These are phyloP conservation scores for Barypeithes pellucidus DNA, from an alignment of 2,888 invertebrate genomes.

Conservation along the genomic window DNA sequence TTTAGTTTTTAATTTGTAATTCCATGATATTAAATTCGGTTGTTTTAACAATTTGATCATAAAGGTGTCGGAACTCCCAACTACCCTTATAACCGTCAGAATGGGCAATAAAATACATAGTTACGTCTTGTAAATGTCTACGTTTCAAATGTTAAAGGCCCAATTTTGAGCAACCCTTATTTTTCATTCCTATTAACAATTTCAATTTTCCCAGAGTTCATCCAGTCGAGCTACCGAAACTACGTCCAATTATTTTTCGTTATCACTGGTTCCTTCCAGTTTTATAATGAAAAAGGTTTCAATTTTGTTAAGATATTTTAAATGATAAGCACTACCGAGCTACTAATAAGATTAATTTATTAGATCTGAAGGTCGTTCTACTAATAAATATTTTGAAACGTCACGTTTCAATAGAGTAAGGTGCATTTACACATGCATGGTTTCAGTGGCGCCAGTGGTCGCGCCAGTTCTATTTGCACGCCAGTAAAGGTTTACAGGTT, in stretches of 20 bases:
- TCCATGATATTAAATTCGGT: neutral
- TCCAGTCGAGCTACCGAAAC: conserved; percentile 6
- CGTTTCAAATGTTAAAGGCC: conserved; percentile 8
- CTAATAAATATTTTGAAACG: no score
- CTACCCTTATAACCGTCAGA: conserved; percentile 2
- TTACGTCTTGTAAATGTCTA: conserved; percentile 6
- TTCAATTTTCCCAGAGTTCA: conserved; percentile 10
- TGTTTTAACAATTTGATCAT: neutral
- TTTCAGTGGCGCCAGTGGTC: no score
- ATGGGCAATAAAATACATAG: conserved; percentile 1
- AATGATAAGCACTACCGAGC: neutral
- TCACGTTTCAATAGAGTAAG: no score
- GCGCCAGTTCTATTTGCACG: no score
- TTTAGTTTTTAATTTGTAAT: no score
- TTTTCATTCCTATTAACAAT: conserved; percentile 13
- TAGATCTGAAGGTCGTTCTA: no score
- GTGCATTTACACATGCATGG: no score
- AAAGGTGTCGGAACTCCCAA: neutral
- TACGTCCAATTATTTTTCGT: conserved; percentile 3
- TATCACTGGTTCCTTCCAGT: neutral
- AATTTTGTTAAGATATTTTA: conserved; percentile 1
- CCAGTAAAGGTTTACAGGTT: no score
- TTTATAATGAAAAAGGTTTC: neutral
- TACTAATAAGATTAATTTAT: no score
- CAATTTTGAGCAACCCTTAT: conserved; percentile 7